These are phyloP conservation scores for Lycaon pictus DNA, from an alignment of 2,113 vertebrate genomes.

Conservation along the genomic window DNA sequence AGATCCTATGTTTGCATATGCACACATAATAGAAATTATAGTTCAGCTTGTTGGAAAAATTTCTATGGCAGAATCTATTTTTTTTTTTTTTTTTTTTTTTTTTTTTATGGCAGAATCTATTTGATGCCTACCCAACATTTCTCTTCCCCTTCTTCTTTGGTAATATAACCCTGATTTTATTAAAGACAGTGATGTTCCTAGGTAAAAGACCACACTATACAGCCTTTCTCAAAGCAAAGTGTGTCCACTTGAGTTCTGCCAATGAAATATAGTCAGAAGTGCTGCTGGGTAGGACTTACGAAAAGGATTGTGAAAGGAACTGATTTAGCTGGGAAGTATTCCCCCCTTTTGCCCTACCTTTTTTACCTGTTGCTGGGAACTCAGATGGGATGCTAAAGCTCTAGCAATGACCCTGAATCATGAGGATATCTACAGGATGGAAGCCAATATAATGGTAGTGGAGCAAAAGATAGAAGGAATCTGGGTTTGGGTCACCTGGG, in stretches of 20 bases:
- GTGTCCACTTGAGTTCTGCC: background rate
- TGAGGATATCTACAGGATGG: background rate
- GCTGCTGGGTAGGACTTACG: background rate
- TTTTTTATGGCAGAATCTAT: background rate
- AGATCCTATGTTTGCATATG: background rate
- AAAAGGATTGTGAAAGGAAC: background rate
- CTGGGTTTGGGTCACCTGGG: background rate
- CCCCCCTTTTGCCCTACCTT: background rate
- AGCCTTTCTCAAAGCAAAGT: conserved; percentile 6
- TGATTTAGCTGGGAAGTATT: background rate
- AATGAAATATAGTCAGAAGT: background rate
- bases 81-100: too few relatives aligned
- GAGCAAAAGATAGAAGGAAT: conserved; percentile 29
- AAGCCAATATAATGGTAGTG: background rate
- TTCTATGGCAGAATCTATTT: conserved; percentile 13
- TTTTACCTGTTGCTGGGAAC: background rate
- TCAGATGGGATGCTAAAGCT: background rate
- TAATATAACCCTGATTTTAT: conserved; percentile 35
- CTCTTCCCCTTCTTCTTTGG: background rate
- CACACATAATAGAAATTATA: background rate
- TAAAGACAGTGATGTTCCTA: background rate
- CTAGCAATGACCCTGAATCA: background rate
- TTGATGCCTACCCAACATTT: background rate
- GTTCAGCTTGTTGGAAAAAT: background rate
- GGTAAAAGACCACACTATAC: background rate